phyloP scores from a whole-genome alignment of 1,140 invertebrate genomes.

The Anastrepha obliqua region DNA sequence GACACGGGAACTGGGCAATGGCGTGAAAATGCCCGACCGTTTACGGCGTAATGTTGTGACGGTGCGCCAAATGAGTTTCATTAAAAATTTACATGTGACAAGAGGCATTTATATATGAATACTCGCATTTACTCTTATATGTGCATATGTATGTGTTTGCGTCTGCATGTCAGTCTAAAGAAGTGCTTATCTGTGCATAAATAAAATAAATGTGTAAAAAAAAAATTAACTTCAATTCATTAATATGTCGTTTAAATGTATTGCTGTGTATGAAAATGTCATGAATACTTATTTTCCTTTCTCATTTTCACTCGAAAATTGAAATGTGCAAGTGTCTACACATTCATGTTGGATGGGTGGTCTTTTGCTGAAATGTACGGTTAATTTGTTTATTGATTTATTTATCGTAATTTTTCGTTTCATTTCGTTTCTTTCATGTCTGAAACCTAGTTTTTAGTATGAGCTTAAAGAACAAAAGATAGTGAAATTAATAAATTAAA shows the following conservation, averaged over 20 bases:
- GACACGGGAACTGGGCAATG: conserved; percentile 23
- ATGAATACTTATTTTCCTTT: background rate
- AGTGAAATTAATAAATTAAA: too few species aligned
- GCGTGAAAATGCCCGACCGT: background rate
- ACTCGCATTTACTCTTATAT: background rate
- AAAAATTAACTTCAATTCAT: background rate
- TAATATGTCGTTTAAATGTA: background rate
- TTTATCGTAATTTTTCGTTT: background rate
- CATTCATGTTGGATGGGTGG: background rate
- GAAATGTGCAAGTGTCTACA: too few species aligned
- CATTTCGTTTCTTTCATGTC: too few species aligned
- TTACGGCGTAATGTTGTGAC: background rate
- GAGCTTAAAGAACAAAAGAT: too few species aligned
- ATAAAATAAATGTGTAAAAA: background rate
- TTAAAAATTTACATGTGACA: conserved; percentile 37
- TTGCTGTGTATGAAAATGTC: background rate
- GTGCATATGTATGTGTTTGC: too few species aligned
- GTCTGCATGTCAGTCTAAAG: background rate
- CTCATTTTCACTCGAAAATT: background rate
- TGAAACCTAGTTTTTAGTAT: too few species aligned
- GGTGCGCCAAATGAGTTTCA: conserved; percentile 13
- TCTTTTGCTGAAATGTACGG: too few species aligned
- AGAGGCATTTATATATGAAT: background rate
- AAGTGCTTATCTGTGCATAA: background rate
- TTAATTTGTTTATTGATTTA: too few species aligned